Base-by-base conservation (phyloP, 30 jellyfish, hydroid and myxozoan genomes). In the Aurelia aurita complex sp. Pacific region DNA sequence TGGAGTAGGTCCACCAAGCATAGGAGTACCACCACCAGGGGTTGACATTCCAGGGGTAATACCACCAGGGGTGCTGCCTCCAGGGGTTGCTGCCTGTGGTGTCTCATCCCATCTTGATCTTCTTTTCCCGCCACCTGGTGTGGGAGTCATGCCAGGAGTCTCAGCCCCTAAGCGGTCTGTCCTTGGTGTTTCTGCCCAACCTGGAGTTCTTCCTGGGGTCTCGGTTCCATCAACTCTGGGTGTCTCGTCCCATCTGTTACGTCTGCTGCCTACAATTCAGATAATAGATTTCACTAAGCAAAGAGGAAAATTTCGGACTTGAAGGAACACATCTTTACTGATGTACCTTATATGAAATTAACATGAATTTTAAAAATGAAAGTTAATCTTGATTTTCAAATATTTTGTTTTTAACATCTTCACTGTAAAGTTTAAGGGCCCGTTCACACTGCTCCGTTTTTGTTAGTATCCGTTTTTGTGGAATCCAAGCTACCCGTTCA, bases 111-210 rank as follows among this genome's bases (percentile, higher is more conserved):
- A 96, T 40, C 99, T 94, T 16, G 98, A 90, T 53, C 97, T 74
- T 16, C 98, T 84, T 80, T 96, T 96, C 17, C 98, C 97, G 19
- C 97, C 98, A 23, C 96, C 94, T 4, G 99, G 98, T 18, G 99
- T 91, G 11, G 99, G 98, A 12, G 99, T 96, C 99, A 90, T 96
- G 15, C 98, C 98, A 60, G 99, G 99, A 11, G 99, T 96, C 61
- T 96, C 98, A 7, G 97, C 94, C 32, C 99, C 98, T 14, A 88
- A 75, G 5, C 98, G 92, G 73, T 96, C 99, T 23, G 98, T 96
- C 73, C 94, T 81, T 29, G 99, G 99, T 8, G 99, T 96, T 65
- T 96, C 99, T 29, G 99, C 99, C 99, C 99, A 94, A 18, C 99
- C 99, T 1, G 99, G 99, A 34, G 99, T 94, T 64, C 99, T 86